Base-by-base conservation (phyloP, 2,888 invertebrate genomes). In the Cheilosia soror region DNA sequence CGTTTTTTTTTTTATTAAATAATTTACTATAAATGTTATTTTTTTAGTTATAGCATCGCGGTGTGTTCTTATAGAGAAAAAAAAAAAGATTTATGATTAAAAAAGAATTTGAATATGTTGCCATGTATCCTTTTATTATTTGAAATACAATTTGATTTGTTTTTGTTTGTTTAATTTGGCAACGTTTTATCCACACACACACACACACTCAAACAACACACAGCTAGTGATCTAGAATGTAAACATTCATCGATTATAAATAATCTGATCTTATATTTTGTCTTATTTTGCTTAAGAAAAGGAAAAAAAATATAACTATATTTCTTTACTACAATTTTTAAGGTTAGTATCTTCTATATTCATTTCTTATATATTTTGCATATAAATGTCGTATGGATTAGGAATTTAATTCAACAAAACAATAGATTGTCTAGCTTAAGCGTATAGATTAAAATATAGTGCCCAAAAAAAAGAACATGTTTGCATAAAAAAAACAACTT, bases 201-300 rank as follows among this genome's bases (percentile, higher is more conserved):
- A 72, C 40, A 72, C 60, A 69, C 49, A 60, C 60, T 13, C 25
- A 79, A 42, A 82, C 65, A 77, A 65, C 69, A 82, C 71, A 77
- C 77, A 83, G 84, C 84, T 84, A 84, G 84, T 84, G 84, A 84
- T 84, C 75, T 79, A 79, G 84, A 84, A 84, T 84, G 79, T 79
- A 75, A 75, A 79, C 79, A 79, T 79, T 75, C 69, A 79, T 75
- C 73, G 71, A 73, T 68, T 73, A 15, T 47, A 51, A 29, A 68
- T 57, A 78, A 37, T 72, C 47, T 57, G 55, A 55, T 55, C 55
- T 68, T 81, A 53, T 62, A 55, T 37, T 73, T 62, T 51, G 42
- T 47, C 71, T 71, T 79, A 15, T 11, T 68, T 73, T 69, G 68
- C 47, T 73, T 33, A 66, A 20, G 6, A 69, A n/a, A 57, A 71